Percentiles rank a stretch among this genome's conserved stretches.
Evolutionary conservation across 2,888 invertebrate genomes (phyloP).

Genomic region (Sicus ferrugineus): DNA sequence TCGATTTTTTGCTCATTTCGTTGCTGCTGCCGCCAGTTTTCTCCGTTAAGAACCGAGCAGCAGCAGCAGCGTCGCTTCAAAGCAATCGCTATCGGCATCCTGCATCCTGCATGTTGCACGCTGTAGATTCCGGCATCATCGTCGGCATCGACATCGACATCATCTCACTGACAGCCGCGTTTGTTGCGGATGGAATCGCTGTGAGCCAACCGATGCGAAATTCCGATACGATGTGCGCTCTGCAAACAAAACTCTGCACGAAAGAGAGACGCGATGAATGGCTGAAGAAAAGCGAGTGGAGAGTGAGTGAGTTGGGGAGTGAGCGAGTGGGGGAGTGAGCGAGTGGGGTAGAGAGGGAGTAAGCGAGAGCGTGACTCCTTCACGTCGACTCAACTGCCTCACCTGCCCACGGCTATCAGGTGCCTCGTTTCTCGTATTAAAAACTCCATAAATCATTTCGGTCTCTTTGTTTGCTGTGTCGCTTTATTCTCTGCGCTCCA

Average conservation of each 20-base stretch:
- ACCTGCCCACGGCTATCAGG: background rate
- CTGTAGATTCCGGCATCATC: background rate
- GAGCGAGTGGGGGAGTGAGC: background rate
- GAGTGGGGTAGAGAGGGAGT: background rate
- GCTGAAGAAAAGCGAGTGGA: background rate
- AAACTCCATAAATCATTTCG: background rate
- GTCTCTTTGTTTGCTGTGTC: background rate
- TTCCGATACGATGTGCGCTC: background rate
- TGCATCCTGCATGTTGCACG: background rate
- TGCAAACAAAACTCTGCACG: background rate
- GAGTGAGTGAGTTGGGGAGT: background rate
- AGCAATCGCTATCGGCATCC: slow-evolving; percentile 5
- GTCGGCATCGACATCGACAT: background rate
- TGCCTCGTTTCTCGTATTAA: background rate
- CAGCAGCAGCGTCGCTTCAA: background rate
- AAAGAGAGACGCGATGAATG: background rate
- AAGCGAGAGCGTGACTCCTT: background rate
- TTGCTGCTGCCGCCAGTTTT: background rate
- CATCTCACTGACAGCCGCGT: background rate
- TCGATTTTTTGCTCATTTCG: background rate
- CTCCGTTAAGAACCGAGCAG: background rate
- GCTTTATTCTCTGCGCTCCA: background rate
- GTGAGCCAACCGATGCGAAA: background rate
- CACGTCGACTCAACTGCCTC: background rate
- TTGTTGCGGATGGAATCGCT: background rate